Percentiles rank a stretch among this genome's conserved stretches.
Conservation (phyloP, 2,888 invertebrate species). For the Hydrotaea cyrtoneurina region DNA sequence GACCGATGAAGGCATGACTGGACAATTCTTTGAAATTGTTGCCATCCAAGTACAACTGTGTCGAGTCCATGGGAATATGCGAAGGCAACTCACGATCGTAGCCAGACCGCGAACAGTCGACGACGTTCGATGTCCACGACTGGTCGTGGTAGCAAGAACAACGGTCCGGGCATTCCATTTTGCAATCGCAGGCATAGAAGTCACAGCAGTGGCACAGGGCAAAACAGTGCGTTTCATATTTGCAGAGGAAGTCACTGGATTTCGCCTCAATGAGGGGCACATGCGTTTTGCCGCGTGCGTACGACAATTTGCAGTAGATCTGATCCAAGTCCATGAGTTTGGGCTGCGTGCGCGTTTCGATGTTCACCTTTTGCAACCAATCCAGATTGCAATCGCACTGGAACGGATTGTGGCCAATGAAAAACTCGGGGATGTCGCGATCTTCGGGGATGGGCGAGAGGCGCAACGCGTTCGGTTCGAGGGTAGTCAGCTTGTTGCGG, state of each 20-base stretch:
- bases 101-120: conserved; percentile 92
- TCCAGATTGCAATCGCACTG: conserved; percentile 97
- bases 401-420: conserved; percentile 96
- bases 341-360: conserved; percentile 90
- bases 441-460: conserved; percentile 90
- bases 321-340: conserved; percentile 93
- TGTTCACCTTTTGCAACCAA: conserved; percentile 95
- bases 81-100: conserved; percentile 91
- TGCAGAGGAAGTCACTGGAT: conserved; percentile 94
- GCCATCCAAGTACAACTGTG: conserved; percentile 95
- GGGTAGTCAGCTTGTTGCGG: conserved; percentile 93
- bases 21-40: conserved; percentile 93
- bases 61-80: conserved; percentile 96
- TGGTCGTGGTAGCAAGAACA: conserved; percentile 98
- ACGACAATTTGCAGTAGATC: conserved; percentile 92
- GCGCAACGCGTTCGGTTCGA: conserved; percentile 93
- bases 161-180: conserved; percentile 96
- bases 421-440: conserved; percentile 92
- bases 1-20: conserved; percentile 95
- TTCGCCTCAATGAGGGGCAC: conserved; percentile 92
- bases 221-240: conserved; percentile 96
- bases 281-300: conserved; percentile 91
- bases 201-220: conserved; percentile 97
- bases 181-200: conserved; percentile 98
- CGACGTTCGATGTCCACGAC: conserved; percentile 95